Percentiles rank a stretch among this genome's conserved stretches.
phyloP scores from a whole-genome alignment of 2,888 invertebrate species.

The Ferdinandea cuprea region DNA sequence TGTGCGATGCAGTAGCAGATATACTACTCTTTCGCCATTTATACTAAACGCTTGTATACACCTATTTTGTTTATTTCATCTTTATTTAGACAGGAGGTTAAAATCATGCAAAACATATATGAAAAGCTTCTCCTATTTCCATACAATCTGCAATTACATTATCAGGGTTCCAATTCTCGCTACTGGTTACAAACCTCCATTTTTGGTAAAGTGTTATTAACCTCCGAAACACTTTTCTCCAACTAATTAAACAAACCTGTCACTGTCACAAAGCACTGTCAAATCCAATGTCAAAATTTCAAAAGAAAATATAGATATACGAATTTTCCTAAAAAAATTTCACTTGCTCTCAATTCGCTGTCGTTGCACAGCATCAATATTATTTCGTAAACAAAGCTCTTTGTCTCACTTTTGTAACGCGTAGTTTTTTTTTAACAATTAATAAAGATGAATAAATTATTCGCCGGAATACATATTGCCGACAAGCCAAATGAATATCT shows the following conservation, averaged over 20 bases:
- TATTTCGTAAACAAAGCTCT: slow-evolving; percentile 34
- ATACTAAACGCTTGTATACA: no score
- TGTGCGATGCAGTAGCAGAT: no score
- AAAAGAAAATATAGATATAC: slow-evolving; percentile 33
- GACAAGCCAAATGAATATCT: slow-evolving; percentile 84
- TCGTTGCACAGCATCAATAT: slow-evolving; percentile 7
- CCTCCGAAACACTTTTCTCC: no score
- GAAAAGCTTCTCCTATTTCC: no score
- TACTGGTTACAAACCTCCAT: no score
- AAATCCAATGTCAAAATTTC: slow-evolving; percentile 31
- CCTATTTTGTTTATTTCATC: no score
- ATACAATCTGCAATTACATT: no score
- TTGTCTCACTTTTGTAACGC: slow-evolving; percentile 26
- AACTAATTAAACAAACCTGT: background rate
- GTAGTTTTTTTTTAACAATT: background rate
- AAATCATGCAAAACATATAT: no score
- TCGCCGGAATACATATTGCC: slow-evolving; percentile 84
- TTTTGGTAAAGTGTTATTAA: no score
- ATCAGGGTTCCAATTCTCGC: no score
- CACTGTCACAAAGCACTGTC: background rate
- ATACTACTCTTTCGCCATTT: no score
- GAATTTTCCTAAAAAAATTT: slow-evolving; percentile 11
- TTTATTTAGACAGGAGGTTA: no score
- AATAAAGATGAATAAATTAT: slow-evolving; percentile 78
- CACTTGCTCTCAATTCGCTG: background rate